Conservation (phyloP, 2,888 invertebrate species). For the Endotricha flammealis region DNA sequence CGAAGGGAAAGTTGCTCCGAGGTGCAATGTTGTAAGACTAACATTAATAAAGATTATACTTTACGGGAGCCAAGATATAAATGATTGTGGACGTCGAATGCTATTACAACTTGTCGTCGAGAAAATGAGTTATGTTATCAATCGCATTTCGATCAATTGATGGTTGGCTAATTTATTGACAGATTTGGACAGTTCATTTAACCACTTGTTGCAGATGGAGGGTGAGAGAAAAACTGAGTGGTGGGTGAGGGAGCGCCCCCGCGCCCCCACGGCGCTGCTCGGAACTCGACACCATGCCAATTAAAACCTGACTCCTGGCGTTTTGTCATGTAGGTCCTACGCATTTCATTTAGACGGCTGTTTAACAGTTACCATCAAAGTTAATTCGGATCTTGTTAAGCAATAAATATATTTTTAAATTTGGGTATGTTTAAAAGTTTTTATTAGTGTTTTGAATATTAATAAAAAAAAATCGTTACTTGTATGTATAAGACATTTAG, state of each 20-base stretch:
- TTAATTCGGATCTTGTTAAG: no score
- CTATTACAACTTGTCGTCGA: slow-evolving; percentile 4
- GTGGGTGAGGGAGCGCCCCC: slow-evolving; percentile 29
- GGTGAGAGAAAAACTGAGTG: slow-evolving; percentile 61
- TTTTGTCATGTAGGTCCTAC: slow-evolving; percentile 41
- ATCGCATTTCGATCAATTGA: not conserved
- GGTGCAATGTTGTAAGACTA: not conserved
- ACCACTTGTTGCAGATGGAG: slow-evolving; percentile 60
- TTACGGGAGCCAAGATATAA: not conserved
- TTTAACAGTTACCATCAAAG: no score
- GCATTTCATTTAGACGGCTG: slow-evolving; percentile 35
- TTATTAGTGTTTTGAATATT: no score
- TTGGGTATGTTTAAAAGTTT: no score
- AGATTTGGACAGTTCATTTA: slow-evolving; percentile 44
- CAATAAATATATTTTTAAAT: no score
- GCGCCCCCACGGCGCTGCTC: slow-evolving; percentile 24
- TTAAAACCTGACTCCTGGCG: slow-evolving; percentile 62
- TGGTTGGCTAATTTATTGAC: slow-evolving; percentile 21
- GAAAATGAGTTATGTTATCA: slow-evolving; percentile 6
- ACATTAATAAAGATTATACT: slow-evolving; percentile 4
- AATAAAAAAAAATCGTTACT: no score
- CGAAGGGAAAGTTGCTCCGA: not conserved
- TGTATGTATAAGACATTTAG: no score
- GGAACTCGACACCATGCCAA: slow-evolving; percentile 55
- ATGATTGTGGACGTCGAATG: slow-evolving; percentile 1